These are phyloP conservation scores for Grammomys dolichurus DNA, from an alignment of 2,113 vertebrate species.

Conservation along the genomic window DNA sequence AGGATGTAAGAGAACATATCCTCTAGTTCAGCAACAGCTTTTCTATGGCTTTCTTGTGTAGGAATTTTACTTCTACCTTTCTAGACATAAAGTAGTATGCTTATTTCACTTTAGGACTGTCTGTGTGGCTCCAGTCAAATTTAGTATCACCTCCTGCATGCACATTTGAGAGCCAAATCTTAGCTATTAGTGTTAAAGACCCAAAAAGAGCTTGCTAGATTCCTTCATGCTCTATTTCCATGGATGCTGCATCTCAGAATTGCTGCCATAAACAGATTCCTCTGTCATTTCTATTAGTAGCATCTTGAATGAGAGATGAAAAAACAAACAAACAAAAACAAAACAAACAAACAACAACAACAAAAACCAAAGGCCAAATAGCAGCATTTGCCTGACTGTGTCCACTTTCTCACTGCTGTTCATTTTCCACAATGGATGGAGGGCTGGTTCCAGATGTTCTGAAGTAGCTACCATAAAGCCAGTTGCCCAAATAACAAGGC, in stretches of 20 bases:
- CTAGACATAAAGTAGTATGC: conserved; percentile 31
- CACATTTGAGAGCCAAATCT: conserved; percentile 65
- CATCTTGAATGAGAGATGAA: conserved; percentile 53
- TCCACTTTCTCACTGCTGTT: conserved; percentile 52
- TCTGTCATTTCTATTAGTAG: conserved; percentile 68
- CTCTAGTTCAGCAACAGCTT: background rate
- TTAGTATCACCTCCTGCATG: conserved; percentile 44
- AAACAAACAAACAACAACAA: too few species aligned
- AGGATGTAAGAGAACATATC: conserved; percentile 59
- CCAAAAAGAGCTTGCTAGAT: conserved; percentile 65
- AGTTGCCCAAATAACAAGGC: background rate
- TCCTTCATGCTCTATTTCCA: conserved; percentile 77
- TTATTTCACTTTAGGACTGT: conserved; percentile 65
- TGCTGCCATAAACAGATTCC: conserved; percentile 74
- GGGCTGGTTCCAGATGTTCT: conserved; percentile 37
- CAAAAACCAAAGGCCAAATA: conserved; percentile 25
- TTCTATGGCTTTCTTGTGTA: conserved; percentile 30
- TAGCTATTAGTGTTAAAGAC: conserved; percentile 71
- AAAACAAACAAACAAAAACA: background rate
- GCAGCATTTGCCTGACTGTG: conserved; percentile 34
- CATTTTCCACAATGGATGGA: conserved; percentile 42
- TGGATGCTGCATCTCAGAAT: conserved; percentile 67
- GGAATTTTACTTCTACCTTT: conserved; percentile 71
- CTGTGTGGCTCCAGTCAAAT: conserved; percentile 61
- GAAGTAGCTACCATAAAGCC: background rate